Evolutionary conservation across 2,113 vertebrate species (phyloP).

Genomic region (Crotophaga sulcirostris): DNA sequence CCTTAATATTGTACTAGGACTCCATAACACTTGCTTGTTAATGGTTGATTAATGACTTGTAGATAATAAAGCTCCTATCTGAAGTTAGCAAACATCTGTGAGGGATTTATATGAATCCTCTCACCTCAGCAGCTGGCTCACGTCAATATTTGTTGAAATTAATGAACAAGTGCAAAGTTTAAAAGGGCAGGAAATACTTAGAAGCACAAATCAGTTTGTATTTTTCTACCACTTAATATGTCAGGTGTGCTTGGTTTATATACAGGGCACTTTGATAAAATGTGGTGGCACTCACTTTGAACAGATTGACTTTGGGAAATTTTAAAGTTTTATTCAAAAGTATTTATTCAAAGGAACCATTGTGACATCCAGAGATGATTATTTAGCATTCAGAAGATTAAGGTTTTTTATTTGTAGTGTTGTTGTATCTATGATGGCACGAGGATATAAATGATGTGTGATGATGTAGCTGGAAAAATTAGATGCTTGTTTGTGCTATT

Average conservation of each 20-base stretch:
- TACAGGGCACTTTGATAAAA: neutral
- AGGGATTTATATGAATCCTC: conserved; percentile 63
- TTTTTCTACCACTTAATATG: conserved; percentile 37
- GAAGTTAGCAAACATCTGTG: conserved; percentile 53
- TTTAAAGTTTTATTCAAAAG: neutral
- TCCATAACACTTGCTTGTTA: conserved; percentile 42
- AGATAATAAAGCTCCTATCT: conserved; percentile 61
- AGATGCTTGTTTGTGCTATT: neutral
- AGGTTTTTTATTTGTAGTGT: neutral
- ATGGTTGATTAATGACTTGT: conserved; percentile 61
- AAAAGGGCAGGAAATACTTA: conserved; percentile 61
- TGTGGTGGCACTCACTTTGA: neutral
- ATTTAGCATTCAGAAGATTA: neutral
- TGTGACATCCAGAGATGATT: neutral
- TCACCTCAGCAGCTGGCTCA: conserved; percentile 61
- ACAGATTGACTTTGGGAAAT: neutral
- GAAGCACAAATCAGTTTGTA: conserved; percentile 28
- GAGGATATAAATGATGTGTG: neutral
- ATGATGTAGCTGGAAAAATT: neutral
- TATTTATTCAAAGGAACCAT: neutral
- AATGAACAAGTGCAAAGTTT: conserved; percentile 61
- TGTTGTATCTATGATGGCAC: neutral
- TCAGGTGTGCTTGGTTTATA: conserved; percentile 2
- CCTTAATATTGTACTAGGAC: neutral
- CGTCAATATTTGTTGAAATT: conserved; percentile 58